Base-by-base conservation (phyloP, 2,888 invertebrate genomes). In the Pseudanteris insignis region DNA sequence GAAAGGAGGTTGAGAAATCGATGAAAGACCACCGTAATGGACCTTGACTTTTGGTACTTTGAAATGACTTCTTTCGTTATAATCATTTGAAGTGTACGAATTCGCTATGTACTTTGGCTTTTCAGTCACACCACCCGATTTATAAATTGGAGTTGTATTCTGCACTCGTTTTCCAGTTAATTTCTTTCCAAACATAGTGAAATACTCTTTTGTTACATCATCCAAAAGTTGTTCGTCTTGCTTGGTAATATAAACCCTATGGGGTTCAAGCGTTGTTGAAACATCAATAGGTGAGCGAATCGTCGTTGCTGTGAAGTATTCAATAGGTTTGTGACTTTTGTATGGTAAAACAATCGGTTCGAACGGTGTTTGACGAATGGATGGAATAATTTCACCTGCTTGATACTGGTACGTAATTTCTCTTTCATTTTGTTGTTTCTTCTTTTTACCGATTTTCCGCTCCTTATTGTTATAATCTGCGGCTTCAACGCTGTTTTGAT, bases 401-500 rank as follows among this genome's bases (percentile, higher is more conserved):
- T 67, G 71, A 53, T 75, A 78, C 10, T 76, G 73, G 40, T 69
- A 68, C 11, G 73, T 71, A 0, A 69, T 25, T 7, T 67, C 67
- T 2, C 69, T 53, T 2, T 70, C 66, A 4, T 63, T 63, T 9
- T 66, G 67, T 11, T 57, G 64, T 3, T 66, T 55, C 14, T 63
- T 62, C 25, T 62, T 64, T 9, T 64, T 61, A 2, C 30, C 40
- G 2, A 46, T 10, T 40, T 61, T 61, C 1, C 55, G 30, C 2
- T 61, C 61, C 25, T 61, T 61, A 18, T 18, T 18, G 9, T 44
- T 54, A 58, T 83, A 83, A 65, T 83, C 82, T 6, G 86, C 83
- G 0, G 86, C 84, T 72, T 90, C 87, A 71, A 88, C 90, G 70
- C 87, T 89, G 74, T 87, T 91, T 72, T 90, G 89, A 73, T 89